phyloP scores from a whole-genome alignment of 2,888 invertebrate genomes.

The Acrobeloides nanus region DNA sequence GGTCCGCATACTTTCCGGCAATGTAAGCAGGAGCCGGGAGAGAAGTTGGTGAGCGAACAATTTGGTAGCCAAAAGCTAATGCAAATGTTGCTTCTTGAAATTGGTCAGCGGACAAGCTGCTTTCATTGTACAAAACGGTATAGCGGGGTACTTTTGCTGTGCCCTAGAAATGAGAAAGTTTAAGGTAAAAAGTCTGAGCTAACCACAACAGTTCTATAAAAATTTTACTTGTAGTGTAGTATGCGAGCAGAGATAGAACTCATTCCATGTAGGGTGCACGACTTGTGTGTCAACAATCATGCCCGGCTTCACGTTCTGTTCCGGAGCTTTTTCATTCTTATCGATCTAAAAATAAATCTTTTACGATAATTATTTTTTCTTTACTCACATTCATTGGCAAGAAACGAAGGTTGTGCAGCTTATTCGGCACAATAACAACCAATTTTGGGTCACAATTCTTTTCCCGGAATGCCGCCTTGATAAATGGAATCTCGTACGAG shows the following conservation, averaged over 20 bases:
- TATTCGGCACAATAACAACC: constrained; percentile 34
- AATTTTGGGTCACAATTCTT: constrained; percentile 17
- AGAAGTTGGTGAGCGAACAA: not conserved
- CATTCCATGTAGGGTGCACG: constrained; percentile 30
- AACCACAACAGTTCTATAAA: too few species aligned
- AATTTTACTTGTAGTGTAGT: too few species aligned
- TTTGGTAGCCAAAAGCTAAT: constrained; percentile 7
- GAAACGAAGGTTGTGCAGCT: constrained; percentile 34
- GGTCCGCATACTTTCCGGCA: constrained; percentile 6
- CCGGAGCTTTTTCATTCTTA: constrained; percentile 5
- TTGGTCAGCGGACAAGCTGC: constrained; percentile 5
- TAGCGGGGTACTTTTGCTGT: constrained; percentile 7
- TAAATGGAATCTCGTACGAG: constrained; percentile 21
- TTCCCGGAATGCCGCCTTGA: constrained; percentile 10
- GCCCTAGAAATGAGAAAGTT: too few species aligned
- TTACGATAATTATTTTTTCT: too few species aligned
- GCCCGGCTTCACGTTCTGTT: constrained; percentile 35
- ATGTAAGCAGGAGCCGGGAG: constrained; percentile 9
- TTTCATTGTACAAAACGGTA: constrained; percentile 11
- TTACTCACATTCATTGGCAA: not conserved
- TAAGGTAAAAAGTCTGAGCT: too few species aligned
- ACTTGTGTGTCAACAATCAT: constrained; percentile 30
- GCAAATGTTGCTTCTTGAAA: not conserved
- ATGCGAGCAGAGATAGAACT: constrained; percentile 35
- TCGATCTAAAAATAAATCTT: not conserved